Base-by-base conservation (phyloP, 2,888 invertebrate species). In the Asteroscopus sphinx region DNA sequence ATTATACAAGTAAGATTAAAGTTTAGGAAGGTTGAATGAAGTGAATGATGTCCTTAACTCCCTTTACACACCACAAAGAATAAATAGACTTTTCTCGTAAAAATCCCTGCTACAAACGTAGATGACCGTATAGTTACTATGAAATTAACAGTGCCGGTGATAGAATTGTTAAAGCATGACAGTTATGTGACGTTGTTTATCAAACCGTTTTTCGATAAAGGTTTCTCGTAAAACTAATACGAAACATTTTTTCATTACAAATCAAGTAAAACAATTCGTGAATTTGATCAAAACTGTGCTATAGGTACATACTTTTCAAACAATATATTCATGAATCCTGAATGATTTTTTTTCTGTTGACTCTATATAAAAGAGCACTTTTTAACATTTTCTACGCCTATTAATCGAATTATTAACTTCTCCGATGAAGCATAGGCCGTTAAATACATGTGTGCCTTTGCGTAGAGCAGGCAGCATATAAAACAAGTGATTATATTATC, bases 181-280 rank as follows among this genome's bases (percentile, higher is more conserved):
- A 13, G 8, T 41, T 36, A 30, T 28, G 15, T 46, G 15, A 41
- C 11, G n/a, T 25, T 45, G 45, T 32, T 49, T 44, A 30, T 60
- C 48, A 40, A 45, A 13, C 28, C 28, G 25, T 33, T 33, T 45
- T 62, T 21, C 13, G 9, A 32, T 70, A 39, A 33, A 46, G 13
- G 7, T 26, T 37, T 63, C 16, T 46, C 41, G 13, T 63, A 47
- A 47, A 53, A 47, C 17, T 11, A n/a, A 30, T 4, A 16, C 11
- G 25, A 33, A 48, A 30, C n/a, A 16, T 16, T 21, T 46, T 46
- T 35, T 35, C 6, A 35, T 42, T 37, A 35, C 6, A 28, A 30
- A 12, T 28, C 12, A 39, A 17, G 26, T 42, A 30, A 62, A 52
- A 46, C 51, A 37, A 9, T 1, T 3, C 11, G n/a, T 17, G 7